Percentiles rank a stretch among this genome's conserved stretches.
phyloP scores from a whole-genome alignment of 2,888 invertebrate genomes.

The Pycnomerus fuliginosus region DNA sequence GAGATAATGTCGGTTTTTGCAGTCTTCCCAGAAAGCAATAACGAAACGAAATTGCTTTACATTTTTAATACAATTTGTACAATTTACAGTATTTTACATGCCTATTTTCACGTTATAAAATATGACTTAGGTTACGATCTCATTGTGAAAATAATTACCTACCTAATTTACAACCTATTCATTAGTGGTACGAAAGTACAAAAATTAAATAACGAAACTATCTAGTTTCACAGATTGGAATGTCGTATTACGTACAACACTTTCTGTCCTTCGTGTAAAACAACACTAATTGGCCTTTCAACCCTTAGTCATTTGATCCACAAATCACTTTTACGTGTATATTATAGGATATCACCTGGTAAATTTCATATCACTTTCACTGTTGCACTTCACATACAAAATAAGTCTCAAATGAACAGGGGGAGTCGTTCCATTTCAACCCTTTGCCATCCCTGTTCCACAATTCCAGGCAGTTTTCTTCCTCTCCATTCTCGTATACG shows the following conservation, averaged over 20 bases:
- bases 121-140: slow-evolving; percentile 25
- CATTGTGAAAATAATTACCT: slow-evolving; percentile 3
- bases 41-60: slow-evolving; percentile 11
- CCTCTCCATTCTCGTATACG: slow-evolving; percentile 89
- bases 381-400: slow-evolving; percentile 83
- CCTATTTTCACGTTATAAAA: slow-evolving; percentile 5
- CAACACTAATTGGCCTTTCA: slow-evolving; percentile 5
- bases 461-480: slow-evolving; percentile 87
- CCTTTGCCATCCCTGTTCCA: slow-evolving; percentile 93
- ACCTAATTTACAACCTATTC: slow-evolving; percentile 1
- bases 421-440: slow-evolving; percentile 91
- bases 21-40: no score
- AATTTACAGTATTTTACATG: slow-evolving; percentile 8
- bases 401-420: slow-evolving; percentile 89
- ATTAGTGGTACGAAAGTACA: background rate
- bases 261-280: slow-evolving; percentile 4
- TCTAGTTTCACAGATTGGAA: background rate
- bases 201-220: slow-evolving; percentile 8
- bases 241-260: slow-evolving; percentile 1
- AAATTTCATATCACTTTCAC: slow-evolving; percentile 19
- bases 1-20: no score
- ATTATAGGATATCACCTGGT: no score
- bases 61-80: slow-evolving; percentile 24
- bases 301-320: slow-evolving; percentile 3
- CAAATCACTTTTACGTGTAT: slow-evolving; percentile 14